Evolutionary conservation across 2,888 invertebrate species (phyloP), one percentile per base, ranked within the genome.

Genomic region (Epirrhoe alternata): DNA sequence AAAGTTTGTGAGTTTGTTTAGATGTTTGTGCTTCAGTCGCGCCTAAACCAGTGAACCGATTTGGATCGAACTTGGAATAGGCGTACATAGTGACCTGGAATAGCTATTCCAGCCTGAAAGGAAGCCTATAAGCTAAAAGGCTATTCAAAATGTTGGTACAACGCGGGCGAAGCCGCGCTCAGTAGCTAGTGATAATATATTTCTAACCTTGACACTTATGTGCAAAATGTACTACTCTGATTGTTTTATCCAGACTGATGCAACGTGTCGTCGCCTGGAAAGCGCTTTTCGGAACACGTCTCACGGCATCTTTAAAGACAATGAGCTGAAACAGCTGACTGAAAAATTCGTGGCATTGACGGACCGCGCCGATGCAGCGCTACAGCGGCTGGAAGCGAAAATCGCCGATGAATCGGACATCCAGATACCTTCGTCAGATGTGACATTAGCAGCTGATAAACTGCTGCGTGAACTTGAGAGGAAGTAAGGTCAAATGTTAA

Each of bases 341-440:
- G 92, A 93, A 70, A 94, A 94, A 75, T 89, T 93, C 72, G 86
- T 93, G 47, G 90, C 86, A 12, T 74, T 93, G 68, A 92, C 93
- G 1, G 87, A 93, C 70, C 82, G 91, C 69, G 91, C 93, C 0
- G 93, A 93, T 64, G 85, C 88, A 57, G 90, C 89, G n/a, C 81
- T 93, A 35, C 89, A 89, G 72, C 81, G 85, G 7, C 78, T 94
- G 56, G 92, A 94, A 69, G 78, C 79, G n/a, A 83, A 85, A 62
- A 67, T 92, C 10, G 82, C 78, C 30, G 85, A 85, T 35, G 88
- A 88, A 33, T 58, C 49, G 0, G 86, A 86, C 2, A 86, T 80
- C 55, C 77, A 83, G 0, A 73, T 77, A 1, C 79, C 81, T 6
- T 61, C 80, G 0, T 86, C 90, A 0, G 90, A 90, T n/a, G 84